These are phyloP conservation scores for Spea multiplicata DNA, from an alignment of 2,113 vertebrate species.

Conservation along the genomic window DNA sequence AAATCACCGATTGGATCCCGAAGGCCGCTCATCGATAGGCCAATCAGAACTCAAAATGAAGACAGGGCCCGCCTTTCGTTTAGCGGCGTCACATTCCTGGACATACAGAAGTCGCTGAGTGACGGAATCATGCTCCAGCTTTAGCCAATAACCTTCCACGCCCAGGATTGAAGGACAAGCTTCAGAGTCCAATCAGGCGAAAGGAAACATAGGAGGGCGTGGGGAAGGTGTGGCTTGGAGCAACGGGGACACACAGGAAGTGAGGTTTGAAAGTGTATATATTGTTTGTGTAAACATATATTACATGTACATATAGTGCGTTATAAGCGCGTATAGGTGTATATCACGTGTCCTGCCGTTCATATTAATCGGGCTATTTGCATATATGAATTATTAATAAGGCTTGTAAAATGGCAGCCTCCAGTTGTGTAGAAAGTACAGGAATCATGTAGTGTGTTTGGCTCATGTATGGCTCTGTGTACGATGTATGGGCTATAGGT, in stretches of 20 bases:
- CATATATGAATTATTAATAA: too few relatives aligned
- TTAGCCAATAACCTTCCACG: not conserved
- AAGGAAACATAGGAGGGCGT: not conserved
- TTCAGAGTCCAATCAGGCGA: not conserved
- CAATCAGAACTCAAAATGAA: not conserved
- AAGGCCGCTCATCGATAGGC: not conserved
- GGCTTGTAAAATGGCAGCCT: too few relatives aligned
- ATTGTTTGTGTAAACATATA: constrained; percentile 2
- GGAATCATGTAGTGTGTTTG: too few relatives aligned
- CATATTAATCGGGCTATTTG: too few relatives aligned
- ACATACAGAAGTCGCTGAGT: too few relatives aligned
- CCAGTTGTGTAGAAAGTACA: too few relatives aligned
- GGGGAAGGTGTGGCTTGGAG: constrained; percentile 5
- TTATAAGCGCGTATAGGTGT: not conserved
- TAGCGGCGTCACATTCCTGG: too few relatives aligned
- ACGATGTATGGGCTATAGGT: too few relatives aligned
- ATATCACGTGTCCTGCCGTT: not conserved
- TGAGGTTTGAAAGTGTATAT: constrained; percentile 15
- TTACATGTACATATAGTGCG: not conserved
- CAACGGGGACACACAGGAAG: constrained; percentile 30
- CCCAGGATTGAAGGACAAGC: not conserved
- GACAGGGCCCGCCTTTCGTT: too few relatives aligned
- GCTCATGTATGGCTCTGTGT: too few relatives aligned
- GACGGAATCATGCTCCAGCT: too few relatives aligned
- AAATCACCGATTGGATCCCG: not conserved